phyloP scores from a whole-genome alignment of 2,888 invertebrate species.

The Drosophila borealis region DNA sequence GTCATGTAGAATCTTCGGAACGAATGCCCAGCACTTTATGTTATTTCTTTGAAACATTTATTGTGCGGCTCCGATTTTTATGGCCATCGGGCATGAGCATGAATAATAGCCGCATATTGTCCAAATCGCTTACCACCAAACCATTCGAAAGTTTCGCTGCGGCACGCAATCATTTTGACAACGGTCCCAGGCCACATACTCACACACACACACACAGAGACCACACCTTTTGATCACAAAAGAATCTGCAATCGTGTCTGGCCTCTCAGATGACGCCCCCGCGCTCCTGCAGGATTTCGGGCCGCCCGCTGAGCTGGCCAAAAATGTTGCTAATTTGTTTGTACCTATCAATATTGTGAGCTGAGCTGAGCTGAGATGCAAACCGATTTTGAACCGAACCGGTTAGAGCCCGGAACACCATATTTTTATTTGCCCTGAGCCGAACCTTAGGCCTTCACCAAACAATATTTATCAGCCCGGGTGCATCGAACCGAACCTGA shows the following conservation, averaged over 20 bases:
- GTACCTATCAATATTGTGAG: not conserved
- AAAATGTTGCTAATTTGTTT: conserved; percentile 24
- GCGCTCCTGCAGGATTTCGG: conserved; percentile 35
- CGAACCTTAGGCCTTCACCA: too few species aligned
- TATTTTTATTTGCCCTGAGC: too few species aligned
- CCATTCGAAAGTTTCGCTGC: conserved; percentile 29
- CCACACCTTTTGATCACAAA: conserved; percentile 60
- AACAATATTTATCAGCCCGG: too few species aligned
- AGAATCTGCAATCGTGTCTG: conserved; percentile 11
- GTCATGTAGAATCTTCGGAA: conserved; percentile 63
- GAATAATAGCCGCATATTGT: conserved; percentile 72
- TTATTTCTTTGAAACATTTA: conserved; percentile 51
- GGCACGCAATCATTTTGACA: conserved; percentile 64
- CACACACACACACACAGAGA: conserved; percentile 5
- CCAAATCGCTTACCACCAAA: conserved; percentile 58
- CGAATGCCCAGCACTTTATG: conserved; percentile 63
- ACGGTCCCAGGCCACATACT: conserved; percentile 29
- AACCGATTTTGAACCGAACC: too few species aligned
- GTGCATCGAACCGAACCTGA: too few species aligned
- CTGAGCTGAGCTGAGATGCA: too few species aligned
- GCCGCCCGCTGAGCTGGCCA: conserved; percentile 1
- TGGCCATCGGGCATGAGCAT: conserved; percentile 55
- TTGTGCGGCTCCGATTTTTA: conserved; percentile 53
- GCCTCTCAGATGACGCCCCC: conserved; percentile 4
- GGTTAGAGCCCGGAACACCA: too few species aligned